Conservation (phyloP, 1,140 invertebrate genomes). For the Calycopis cecrops region DNA sequence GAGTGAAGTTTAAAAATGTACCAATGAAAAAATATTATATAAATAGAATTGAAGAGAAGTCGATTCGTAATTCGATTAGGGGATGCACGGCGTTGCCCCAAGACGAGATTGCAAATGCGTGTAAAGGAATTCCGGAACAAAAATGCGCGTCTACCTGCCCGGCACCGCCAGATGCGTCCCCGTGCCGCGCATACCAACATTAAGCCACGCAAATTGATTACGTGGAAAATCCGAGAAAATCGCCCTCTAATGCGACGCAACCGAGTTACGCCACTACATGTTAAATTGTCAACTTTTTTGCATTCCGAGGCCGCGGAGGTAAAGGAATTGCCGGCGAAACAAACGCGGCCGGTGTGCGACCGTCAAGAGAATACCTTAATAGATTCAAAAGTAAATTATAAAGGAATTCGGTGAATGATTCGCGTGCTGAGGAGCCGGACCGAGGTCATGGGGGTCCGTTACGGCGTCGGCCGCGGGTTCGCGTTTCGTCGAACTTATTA, state of each 20-base stretch:
- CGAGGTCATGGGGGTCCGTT: slow-evolving; percentile 59
- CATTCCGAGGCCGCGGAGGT: slow-evolving; percentile 33
- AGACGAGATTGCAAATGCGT: slow-evolving; percentile 64
- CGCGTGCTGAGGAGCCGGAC: slow-evolving; percentile 51
- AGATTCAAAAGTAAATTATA: slow-evolving; percentile 25
- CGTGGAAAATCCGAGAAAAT: slow-evolving; percentile 69
- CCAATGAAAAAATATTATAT: no score
- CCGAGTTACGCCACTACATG: slow-evolving; percentile 37
- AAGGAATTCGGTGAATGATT: slow-evolving; percentile 48
- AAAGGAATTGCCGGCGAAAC: slow-evolving; percentile 12
- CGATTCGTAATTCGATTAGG: slow-evolving; percentile 26
- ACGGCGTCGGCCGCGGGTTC: slow-evolving; percentile 46
- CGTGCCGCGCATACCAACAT: slow-evolving; percentile 40
- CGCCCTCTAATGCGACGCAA: slow-evolving; percentile 42
- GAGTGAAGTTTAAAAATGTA: no score
- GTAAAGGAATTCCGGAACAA: slow-evolving; percentile 67
- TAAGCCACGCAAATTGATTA: slow-evolving; percentile 63
- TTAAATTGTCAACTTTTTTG: slow-evolving; percentile 48
- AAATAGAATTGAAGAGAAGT: slow-evolving; percentile 12
- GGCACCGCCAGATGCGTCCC: slow-evolving; percentile 45
- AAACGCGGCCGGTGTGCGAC: slow-evolving; percentile 1
- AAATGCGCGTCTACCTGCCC: slow-evolving; percentile 63
- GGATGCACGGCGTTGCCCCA: slow-evolving; percentile 23
- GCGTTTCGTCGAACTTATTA: slow-evolving; percentile 65
- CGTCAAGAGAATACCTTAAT: slow-evolving; percentile 11